These are phyloP conservation scores for Plagodis pulveraria DNA, from an alignment of 2,888 invertebrate species.

Conservation along the genomic window DNA sequence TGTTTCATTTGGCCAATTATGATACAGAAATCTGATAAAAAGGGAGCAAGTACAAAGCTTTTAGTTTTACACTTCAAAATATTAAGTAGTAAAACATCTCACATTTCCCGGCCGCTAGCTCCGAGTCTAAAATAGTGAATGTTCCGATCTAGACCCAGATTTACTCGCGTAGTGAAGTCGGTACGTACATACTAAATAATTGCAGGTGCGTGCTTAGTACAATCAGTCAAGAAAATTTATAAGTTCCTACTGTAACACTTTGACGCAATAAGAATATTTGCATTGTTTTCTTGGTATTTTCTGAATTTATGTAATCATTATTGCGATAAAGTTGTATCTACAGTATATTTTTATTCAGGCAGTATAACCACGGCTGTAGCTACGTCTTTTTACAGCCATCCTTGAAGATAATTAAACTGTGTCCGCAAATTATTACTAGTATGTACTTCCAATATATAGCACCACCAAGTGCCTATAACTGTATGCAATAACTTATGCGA, in stretches of 20 bases:
- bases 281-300: not conserved
- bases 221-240: not conserved
- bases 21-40: no score
- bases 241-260: not conserved
- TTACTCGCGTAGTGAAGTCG: slow-evolving; percentile 10
- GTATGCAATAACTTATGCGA: no score
- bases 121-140: slow-evolving; percentile 25
- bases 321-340: not conserved
- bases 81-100: not conserved
- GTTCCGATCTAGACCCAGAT: slow-evolving; percentile 27
- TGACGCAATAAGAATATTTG: not conserved
- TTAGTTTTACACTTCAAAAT: not conserved
- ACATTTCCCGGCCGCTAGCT: slow-evolving; percentile 6
- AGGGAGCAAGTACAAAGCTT: no score
- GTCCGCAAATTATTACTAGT: not conserved
- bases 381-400: not conserved
- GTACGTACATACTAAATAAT: slow-evolving; percentile 9
- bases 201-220: slow-evolving; percentile 6
- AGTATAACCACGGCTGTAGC: not conserved
- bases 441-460: no score
- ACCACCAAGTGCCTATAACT: no score
- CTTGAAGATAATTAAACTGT: not conserved
- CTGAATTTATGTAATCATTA: not conserved
- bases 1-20: no score
- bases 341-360: no score